Evolutionary conservation across 2,797 vertebrate genomes (phyloP).

Genomic region (Anas capensis): DNA sequence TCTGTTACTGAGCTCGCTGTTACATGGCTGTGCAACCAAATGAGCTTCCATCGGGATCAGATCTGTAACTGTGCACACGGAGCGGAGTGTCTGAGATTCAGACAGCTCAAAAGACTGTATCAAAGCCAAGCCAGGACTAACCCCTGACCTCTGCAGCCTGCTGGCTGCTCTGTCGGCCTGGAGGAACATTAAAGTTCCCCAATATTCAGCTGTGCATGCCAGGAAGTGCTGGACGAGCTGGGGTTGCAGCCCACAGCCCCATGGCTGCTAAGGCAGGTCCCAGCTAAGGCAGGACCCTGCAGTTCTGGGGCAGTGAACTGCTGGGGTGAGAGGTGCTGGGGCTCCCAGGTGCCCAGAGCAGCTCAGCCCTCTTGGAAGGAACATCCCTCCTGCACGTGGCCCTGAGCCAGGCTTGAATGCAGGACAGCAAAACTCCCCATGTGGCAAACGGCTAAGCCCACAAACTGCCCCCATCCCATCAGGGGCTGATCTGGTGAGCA

Average conservation of each 20-base stretch:
- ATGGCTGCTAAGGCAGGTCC: fast-evolving
- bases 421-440: background rate
- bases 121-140: background rate
- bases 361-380: background rate
- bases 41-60: background rate
- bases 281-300: background rate
- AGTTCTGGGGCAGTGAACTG: background rate
- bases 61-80: background rate
- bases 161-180: background rate
- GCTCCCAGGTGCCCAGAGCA: background rate
- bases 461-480: background rate
- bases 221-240: background rate
- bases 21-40: background rate
- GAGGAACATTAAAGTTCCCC: background rate
- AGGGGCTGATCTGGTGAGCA: background rate
- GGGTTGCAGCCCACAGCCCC: background rate
- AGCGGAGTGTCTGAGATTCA: background rate
- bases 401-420: background rate
- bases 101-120: background rate
- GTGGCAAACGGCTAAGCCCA: background rate
- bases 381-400: background rate
- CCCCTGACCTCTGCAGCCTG: background rate
- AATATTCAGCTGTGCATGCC: background rate
- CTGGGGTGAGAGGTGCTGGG: background rate
- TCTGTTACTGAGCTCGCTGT: background rate